Evolutionary conservation across 2,797 vertebrate species (phyloP), one percentile per base, ranked within the genome.

Genomic region (Moxostoma hubbsi): DNA sequence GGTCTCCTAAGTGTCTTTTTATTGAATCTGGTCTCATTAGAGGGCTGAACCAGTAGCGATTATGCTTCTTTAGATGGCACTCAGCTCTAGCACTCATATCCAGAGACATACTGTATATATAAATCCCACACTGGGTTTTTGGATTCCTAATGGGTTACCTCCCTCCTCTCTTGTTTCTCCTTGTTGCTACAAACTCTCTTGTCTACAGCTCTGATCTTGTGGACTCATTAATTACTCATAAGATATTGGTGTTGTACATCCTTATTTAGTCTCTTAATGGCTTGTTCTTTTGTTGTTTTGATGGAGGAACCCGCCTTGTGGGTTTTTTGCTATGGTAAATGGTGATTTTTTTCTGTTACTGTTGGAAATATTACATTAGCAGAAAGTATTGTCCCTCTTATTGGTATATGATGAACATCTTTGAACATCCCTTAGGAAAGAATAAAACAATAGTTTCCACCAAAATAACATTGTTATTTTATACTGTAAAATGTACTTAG

Each of bases 1-100:
- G 86, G 85, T 83, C 86, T 71, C 87, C 76, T 86, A 78, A 91
- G 88, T 89, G 89, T 89, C 87, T 86, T 81, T 36, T 90, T 90
- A 92, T 93, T 81, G 78, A 90, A 90, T 92, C 84, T 80, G 81
- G 70, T 87, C 81, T 90, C 91, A 92, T 92, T 91, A 93, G 85
- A 43, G 79, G 80, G 65, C 78, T 67, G 81, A 79, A 63, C 77
- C 11, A 49, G 65, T 49, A 81, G 73, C 81, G 61, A 81, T 80
- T 46, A 57, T 51, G 49, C 83, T 70, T 57, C 64, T 64, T 47
- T 67, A 77, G 74, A 77, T 72, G 63, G 80, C 84, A 80, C 78
- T 82, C 82, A 61, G 53, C 53, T 80, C 79, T 59, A 69, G 70
- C 79, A 78, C 77, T 64, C 18, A 71, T 64, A 71, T 58, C 45